Evolutionary conservation across 1,140 invertebrate genomes (phyloP), one percentile per base, ranked within the genome.

Genomic region (Tetraneura akinire): DNA sequence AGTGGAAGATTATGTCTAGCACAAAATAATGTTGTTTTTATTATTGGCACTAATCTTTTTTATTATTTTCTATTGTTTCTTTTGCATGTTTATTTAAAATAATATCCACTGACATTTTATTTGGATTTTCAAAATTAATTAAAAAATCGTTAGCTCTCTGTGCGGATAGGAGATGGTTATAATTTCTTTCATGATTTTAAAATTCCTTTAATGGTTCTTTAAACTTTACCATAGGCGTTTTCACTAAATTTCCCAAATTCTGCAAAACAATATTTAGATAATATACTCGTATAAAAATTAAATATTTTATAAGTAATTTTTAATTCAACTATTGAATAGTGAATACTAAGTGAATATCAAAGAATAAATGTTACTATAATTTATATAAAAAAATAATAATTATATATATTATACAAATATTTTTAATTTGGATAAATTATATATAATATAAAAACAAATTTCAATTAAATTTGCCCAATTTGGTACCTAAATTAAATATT

Each of bases 21-120:
- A 53, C 70, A 73, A 18, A 73, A 73, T 29, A 73, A 73, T 53
- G 53, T 55, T 26, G 70, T 53, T 73, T 73, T 73, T 11, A 73
- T 11, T 29, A 73, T 73, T 73, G 47, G 51, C 11, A 73, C 14
- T 21, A 73, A 55, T 18, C 47, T 26, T 14, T 73, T 6, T 13
- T 16, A 16, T 73, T 73, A 8, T 29, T 53, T 26, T 73, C 47
- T 29, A 73, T 73, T 11, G 29, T 55, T 51, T 73, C 4, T 73
- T 51, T 16, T 26, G 1, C 3, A n/a, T 70, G 16, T 16, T 70
- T 49, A 13, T 70, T 16, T 23, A 70, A 45, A 70, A 42, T 6
- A 1, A 70, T 21, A 45, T 70, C 16, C 1, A 70, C 66, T 45
- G 66, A 42, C 11, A 11, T 45, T 11, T 42, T 45, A 49, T 13